Base-by-base conservation (phyloP, 2,113 vertebrate species). In the Delphinapterus leucas region DNA sequence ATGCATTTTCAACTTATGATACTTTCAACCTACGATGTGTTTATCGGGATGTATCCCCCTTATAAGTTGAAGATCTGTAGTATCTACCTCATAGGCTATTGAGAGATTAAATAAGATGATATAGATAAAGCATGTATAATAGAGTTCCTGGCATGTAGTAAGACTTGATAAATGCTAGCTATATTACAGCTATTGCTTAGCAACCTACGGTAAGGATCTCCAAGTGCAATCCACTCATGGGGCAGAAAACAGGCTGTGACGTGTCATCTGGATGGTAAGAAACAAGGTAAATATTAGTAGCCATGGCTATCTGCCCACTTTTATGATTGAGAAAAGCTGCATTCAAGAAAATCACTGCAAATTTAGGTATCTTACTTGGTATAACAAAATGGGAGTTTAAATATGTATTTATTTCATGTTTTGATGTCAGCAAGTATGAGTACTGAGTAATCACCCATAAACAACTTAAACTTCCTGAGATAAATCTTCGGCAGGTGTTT, bases 341-440 rank as follows among this genome's bases (percentile, higher is more conserved):
- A 88, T 70, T 53, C 67, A 20, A 93, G 93, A 83, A 97, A 97
- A 93, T 61, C 6, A 25, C 49, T 77, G 87, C 15, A 33, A 25
- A n/a, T 80, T 89, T 84, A 88, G 84, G 94, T 61, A 61, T 92
- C 49, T 88, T 86, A 74, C 70, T 97, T 65, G 7, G 13, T 82
- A 83, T 84, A 77, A 96, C 26, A 83, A 89, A 96, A 71, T 38
- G 47, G 6, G 53, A 93, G 8, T 86, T 97, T 81, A 65, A 96
- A 86, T 83, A 91, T 36, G 15, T 23, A 41, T 86, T 95, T 91
- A 83, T 80, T 95, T 96, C 20, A 63, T n/a, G 7, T 92, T 89
- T 53, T 55, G 38, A 55, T 36, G 20, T 76, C 28, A 71, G 53
- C 6, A 3, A 55, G 21, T 74, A 31, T 83, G 38, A n/a, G 25